Evolutionary conservation across 2,888 invertebrate species (phyloP).

Genomic region (Scelioninae gen. 1): DNA sequence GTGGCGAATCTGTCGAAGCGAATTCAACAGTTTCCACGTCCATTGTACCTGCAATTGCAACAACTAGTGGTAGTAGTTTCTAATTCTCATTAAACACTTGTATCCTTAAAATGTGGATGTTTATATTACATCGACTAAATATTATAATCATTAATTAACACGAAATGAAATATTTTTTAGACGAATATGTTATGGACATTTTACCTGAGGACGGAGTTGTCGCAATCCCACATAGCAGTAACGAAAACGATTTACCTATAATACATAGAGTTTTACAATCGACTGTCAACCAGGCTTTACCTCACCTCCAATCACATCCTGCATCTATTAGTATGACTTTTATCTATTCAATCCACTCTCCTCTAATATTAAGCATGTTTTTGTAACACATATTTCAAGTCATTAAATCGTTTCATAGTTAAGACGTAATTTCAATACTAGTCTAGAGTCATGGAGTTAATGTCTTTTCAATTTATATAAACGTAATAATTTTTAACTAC

Average conservation of each 20-base stretch:
- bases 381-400: too few relatives aligned
- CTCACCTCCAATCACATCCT: constrained; percentile 78
- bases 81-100: neutral
- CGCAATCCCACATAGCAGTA: constrained; percentile 77
- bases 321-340: constrained; percentile 78
- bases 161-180: constrained; percentile 72
- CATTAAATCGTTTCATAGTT: too few relatives aligned
- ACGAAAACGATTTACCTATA: constrained; percentile 74
- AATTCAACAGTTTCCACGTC: constrained; percentile 59
- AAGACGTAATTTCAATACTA: too few relatives aligned
- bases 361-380: too few relatives aligned
- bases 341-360: too few relatives aligned
- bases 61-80: constrained; percentile 74
- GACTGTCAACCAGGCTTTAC: constrained; percentile 76
- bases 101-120: neutral
- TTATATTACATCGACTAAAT: too few relatives aligned
- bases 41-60: constrained; percentile 78
- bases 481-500: too few relatives aligned
- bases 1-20: constrained; percentile 74
- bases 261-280: constrained; percentile 79
- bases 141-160: too few relatives aligned
- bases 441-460: too few relatives aligned
- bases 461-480: too few relatives aligned
- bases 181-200: constrained; percentile 78
- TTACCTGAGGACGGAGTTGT: constrained; percentile 80